These are phyloP conservation scores for Diorhabda carinulata DNA, from an alignment of 1,140 invertebrate genomes.

Conservation along the genomic window DNA sequence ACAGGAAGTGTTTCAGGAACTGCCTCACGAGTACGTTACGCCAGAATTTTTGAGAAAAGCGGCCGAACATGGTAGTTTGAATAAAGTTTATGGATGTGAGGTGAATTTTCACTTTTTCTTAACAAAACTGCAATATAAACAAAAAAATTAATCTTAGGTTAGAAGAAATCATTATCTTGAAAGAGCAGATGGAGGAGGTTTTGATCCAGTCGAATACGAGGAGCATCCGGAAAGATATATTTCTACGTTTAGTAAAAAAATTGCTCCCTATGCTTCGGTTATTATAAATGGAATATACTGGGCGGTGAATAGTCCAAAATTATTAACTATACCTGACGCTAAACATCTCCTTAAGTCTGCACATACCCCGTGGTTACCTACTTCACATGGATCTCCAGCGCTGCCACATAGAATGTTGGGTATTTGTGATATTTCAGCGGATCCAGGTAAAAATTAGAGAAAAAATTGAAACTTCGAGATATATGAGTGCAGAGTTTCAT, in stretches of 20 bases:
- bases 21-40: constrained; percentile 96
- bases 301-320: constrained; percentile 92
- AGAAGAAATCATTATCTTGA: constrained; percentile 89
- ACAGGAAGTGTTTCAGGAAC: constrained; percentile 96
- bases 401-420: constrained; percentile 86
- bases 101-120: constrained; percentile 51
- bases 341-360: constrained; percentile 87
- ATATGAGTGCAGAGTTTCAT: not conserved
- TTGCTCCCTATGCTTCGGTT: constrained; percentile 95
- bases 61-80: constrained; percentile 90
- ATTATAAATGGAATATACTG: constrained; percentile 99
- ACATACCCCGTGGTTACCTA: constrained; percentile 89
- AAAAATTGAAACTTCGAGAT: not conserved
- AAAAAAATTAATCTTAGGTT: constrained; percentile 44
- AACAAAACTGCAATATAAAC: not conserved
- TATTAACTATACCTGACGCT: constrained; percentile 96
- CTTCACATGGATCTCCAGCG: constrained; percentile 77
- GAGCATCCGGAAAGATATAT: constrained; percentile 90
- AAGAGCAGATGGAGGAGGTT: constrained; percentile 85
- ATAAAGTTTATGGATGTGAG: constrained; percentile 86
- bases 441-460: constrained; percentile 75
- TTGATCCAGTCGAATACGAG: constrained; percentile 89
- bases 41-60: constrained; percentile 93
- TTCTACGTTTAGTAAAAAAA: constrained; percentile 95
- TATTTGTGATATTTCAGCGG: constrained; percentile 98